Evolutionary conservation across 2,888 invertebrate species (phyloP).

Genomic region (Drosophila flavopinicola): DNA sequence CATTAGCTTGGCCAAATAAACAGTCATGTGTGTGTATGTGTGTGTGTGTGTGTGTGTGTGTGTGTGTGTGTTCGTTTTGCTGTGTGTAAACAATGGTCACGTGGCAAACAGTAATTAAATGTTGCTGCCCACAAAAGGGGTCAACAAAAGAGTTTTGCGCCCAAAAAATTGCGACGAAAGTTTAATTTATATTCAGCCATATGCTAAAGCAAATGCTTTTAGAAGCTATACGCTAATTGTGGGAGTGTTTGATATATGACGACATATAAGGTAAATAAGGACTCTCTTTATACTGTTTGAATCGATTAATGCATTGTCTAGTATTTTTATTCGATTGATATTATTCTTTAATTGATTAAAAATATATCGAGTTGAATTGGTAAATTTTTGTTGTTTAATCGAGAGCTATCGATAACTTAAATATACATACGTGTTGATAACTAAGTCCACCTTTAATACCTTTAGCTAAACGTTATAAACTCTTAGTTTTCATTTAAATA

Average conservation of each 20-base stretch:
- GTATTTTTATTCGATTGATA: too few species aligned
- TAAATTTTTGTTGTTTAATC: too few species aligned
- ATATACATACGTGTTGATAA: too few species aligned
- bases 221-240: conserved; percentile 2
- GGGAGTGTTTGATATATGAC: neutral
- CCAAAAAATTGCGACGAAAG: neutral
- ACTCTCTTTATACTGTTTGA: too few species aligned
- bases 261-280: too few species aligned
- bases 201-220: conserved; percentile 5
- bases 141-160: conserved; percentile 10
- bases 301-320: too few species aligned
- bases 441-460: too few species aligned
- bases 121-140: conserved; percentile 16
- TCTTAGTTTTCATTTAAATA: neutral
- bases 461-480: too few species aligned
- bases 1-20: conserved; percentile 72
- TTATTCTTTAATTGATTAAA: too few species aligned
- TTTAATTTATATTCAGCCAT: conserved; percentile 17
- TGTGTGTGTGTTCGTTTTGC: conserved; percentile 9
- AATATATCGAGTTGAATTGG: too few species aligned
- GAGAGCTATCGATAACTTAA: too few species aligned
- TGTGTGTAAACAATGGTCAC: conserved; percentile 55
- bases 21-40: conserved; percentile 6
- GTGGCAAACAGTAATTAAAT: conserved; percentile 65
- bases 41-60: conserved; percentile 1